Conservation (phyloP, 1,140 invertebrate genomes). For the Sipha flava region DNA sequence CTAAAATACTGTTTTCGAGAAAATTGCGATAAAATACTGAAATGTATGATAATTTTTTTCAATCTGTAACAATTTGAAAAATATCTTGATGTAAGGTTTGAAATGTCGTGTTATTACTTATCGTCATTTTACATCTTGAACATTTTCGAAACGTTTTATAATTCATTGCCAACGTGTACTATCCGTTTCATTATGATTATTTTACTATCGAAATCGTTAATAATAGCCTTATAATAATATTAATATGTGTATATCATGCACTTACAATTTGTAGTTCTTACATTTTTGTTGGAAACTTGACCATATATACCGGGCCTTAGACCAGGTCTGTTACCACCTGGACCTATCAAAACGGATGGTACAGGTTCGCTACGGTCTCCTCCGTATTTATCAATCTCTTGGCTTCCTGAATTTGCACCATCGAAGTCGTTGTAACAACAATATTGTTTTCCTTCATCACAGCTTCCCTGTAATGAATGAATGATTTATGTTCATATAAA, state of each 20-base stretch:
- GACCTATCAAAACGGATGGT: constrained; percentile 2
- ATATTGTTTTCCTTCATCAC: constrained; percentile 33
- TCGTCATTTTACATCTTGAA: too few relatives aligned
- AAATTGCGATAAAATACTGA: too few relatives aligned
- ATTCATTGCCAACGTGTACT: too few relatives aligned
- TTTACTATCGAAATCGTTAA: background rate
- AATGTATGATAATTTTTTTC: too few relatives aligned
- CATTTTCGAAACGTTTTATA: too few relatives aligned
- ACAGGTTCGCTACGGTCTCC: constrained; percentile 20
- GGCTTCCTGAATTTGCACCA: background rate
- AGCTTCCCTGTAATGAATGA: constrained; percentile 32
- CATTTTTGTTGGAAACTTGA: constrained; percentile 19
- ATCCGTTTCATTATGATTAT: too few relatives aligned
- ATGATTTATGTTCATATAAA: too few relatives aligned
- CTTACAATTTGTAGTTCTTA: constrained; percentile 20
- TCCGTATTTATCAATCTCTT: constrained; percentile 8
- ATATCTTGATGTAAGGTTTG: too few relatives aligned
- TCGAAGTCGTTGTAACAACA: constrained; percentile 34
- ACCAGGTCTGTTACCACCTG: background rate
- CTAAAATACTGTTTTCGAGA: too few relatives aligned
- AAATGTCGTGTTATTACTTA: too few relatives aligned
- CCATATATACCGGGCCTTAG: constrained; percentile 19
- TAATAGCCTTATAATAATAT: background rate
- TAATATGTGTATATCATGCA: constrained; percentile 5
- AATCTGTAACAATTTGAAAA: too few relatives aligned